A percentile compares a stretch with the other conserved stretches of the same genome.
phyloP scores from a whole-genome alignment of 2,888 invertebrate genomes.

The Drymonia ruficornis region DNA sequence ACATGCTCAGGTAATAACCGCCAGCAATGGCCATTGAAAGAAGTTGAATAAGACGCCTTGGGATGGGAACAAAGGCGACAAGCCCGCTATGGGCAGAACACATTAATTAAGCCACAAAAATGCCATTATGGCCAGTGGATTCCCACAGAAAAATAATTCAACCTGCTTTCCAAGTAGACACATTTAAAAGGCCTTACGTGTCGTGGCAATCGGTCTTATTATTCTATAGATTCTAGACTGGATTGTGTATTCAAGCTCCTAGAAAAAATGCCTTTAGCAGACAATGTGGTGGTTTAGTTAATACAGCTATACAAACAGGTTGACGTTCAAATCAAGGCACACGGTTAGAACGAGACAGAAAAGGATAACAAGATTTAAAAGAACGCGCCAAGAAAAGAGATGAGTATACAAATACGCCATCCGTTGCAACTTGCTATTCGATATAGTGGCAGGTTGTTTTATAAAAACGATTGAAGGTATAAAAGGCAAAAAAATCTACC shows the following conservation, averaged over 20 bases:
- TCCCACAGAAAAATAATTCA: conserved; percentile 44
- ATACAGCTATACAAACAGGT: conserved; percentile 55
- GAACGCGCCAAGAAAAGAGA: conserved; percentile 39
- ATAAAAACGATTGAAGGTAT: not conserved
- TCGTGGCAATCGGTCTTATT: conserved; percentile 17
- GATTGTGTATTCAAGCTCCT: conserved; percentile 17
- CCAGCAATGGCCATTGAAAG: conserved; percentile 27
- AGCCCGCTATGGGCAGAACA: conserved; percentile 32
- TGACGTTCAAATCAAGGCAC: conserved; percentile 64
- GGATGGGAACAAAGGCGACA: conserved; percentile 46
- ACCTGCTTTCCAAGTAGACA: conserved; percentile 27
- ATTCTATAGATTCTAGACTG: conserved; percentile 18
- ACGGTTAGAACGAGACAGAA: conserved; percentile 42
- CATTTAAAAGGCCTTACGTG: conserved; percentile 20
- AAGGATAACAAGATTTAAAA: conserved; percentile 40
- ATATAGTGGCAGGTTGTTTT: conserved; percentile 1
- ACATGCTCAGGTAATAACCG: conserved; percentile 18
- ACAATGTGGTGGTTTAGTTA: conserved; percentile 20
- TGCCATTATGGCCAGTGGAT: conserved; percentile 44
- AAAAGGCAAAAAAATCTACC: not conserved
- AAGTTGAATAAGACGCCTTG: conserved; percentile 30
- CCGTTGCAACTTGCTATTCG: not conserved
- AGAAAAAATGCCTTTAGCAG: conserved; percentile 27
- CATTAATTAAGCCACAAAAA: conserved; percentile 61
- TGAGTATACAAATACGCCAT: conserved; percentile 15